Evolutionary conservation across 2,113 vertebrate species (phyloP).

Genomic region (Salvelinus sp.): DNA sequence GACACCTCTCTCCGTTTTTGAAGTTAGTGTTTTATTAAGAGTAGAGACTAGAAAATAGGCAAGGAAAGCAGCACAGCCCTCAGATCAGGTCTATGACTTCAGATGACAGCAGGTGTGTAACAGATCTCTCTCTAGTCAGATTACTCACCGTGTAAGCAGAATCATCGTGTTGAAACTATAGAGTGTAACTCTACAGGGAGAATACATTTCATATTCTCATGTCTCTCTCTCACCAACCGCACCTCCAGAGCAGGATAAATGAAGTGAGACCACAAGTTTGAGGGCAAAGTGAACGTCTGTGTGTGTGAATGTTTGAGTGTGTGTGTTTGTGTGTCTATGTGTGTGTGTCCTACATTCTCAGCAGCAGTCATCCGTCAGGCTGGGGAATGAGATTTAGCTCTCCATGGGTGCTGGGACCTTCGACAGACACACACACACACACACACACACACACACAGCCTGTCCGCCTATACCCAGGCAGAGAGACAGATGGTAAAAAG

Average conservation of each 20-base stretch:
- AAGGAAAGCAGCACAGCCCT: too few species aligned
- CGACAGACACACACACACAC: background rate
- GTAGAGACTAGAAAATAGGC: too few species aligned
- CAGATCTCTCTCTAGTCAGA: background rate
- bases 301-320: background rate
- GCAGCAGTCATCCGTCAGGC: conserved; percentile 9
- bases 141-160: background rate
- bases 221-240: background rate
- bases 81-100: too few species aligned
- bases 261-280: background rate
- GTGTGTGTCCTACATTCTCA: background rate
- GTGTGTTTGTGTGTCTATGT: background rate
- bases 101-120: background rate
- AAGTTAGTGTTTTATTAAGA: too few species aligned
- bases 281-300: background rate
- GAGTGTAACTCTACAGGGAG: background rate
- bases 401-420: background rate
- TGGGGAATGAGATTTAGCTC: conserved; percentile 3
- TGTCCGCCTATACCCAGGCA: background rate
- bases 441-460: conserved; percentile 9
- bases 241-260: background rate
- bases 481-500: conserved; percentile 5
- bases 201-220: too few species aligned
- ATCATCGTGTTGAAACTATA: too few species aligned
- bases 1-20: too few species aligned